Evolutionary conservation across 2,113 vertebrate species (phyloP).

Genomic region (Apeltes quadracus): DNA sequence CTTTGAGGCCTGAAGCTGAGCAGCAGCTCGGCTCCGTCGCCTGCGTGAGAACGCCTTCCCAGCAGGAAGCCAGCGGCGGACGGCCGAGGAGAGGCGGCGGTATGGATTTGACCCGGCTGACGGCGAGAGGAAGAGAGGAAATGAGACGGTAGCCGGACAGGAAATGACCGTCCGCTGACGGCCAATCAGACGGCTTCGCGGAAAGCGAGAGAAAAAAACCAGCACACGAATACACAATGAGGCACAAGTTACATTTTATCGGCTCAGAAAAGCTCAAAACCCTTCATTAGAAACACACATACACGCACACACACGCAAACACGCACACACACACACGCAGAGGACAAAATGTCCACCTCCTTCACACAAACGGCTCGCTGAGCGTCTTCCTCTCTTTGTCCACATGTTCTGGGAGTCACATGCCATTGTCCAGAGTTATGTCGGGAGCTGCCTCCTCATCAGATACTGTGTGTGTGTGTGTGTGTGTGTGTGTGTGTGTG

Average conservation of each 20-base stretch:
- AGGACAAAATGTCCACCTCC: conserved; percentile 50
- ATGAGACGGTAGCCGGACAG: conserved; percentile 65
- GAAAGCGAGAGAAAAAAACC: conserved; percentile 48
- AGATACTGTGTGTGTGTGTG: conserved; percentile 36
- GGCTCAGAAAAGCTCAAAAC: background rate
- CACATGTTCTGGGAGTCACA: conserved; percentile 67
- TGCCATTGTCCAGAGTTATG: conserved; percentile 69
- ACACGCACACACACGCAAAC: conserved; percentile 1
- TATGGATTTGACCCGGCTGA: conserved; percentile 61
- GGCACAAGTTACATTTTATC: background rate
- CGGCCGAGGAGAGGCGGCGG: conserved; percentile 33
- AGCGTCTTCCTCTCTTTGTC: conserved; percentile 78
- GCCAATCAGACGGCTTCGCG: conserved; percentile 53
- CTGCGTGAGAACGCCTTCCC: conserved; percentile 43
- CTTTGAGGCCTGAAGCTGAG: background rate
- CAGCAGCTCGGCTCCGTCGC: conserved; percentile 5
- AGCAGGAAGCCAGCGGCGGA: conserved; percentile 51
- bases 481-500: conserved; percentile 28
- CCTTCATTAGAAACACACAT: background rate
- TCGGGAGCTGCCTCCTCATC: conserved; percentile 61
- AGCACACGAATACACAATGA: background rate
- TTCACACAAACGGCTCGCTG: conserved; percentile 63
- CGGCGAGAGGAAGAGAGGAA: conserved; percentile 55
- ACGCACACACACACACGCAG: conserved; percentile 12
- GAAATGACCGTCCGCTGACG: conserved; percentile 67